Base-by-base conservation (phyloP, 2,888 invertebrate species). In the Crematogaster levior region DNA sequence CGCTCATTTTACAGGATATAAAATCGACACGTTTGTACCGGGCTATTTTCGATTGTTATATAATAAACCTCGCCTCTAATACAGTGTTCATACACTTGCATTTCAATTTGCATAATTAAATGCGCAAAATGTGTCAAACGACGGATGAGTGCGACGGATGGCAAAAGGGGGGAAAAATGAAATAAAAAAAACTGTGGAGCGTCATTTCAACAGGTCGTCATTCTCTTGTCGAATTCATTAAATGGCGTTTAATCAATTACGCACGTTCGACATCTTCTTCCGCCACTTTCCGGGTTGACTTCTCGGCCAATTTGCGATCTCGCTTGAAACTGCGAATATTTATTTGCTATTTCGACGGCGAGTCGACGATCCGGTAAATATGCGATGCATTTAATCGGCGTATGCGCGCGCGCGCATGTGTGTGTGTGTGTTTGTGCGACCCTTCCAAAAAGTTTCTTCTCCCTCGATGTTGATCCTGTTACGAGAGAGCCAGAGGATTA, bases 371-470 rank as follows among this genome's bases (percentile, higher is more conserved):
- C 43, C 21, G 43, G 34, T 56, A 70, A 70, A 70, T 70, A 79
- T 70, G 77, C 70, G 70, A 70, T 70, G 70, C 70, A 70, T 79
- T 56, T 79, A 70, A 70, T 79, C 80, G 74, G 43, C 21, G 53
- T 6, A 56, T 21, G 66, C 43, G 43, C 30, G 66, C 27, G 30
- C 46, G 65, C 4, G 34, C 34, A 34, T 5, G 34, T 6, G 34
- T 6, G 34, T 6, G 34, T n/a, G 10, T n/a, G n/a, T n/a, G n/a
- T n/a, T n/a, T 5, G 48, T n/a, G 10, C 65, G 46, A 70, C 12
- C 72, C 48, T 70, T 58, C 77, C 77, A 72, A 79, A 79, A 79
- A 79, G 72, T 79, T 79, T 72, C 77, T 77, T 79, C 70, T 56
- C 24, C 46, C 80, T 15, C 75, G 48, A 65, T 65, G 60, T 46